Evolutionary conservation across 2,888 invertebrate genomes (phyloP), one percentile per base, ranked within the genome.

Genomic region (Pollenia amentaria): DNA sequence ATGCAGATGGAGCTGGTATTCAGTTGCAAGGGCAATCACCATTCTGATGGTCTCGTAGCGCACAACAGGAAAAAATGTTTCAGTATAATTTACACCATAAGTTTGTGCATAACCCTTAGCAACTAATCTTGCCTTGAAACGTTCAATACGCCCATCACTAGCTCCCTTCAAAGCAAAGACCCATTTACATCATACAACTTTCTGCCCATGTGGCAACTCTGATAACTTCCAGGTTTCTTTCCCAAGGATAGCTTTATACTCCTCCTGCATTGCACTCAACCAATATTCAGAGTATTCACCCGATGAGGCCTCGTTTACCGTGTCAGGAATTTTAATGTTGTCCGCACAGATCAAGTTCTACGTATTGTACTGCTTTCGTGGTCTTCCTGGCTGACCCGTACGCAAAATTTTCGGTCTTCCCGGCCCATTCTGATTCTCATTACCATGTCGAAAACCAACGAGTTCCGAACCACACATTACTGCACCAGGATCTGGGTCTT

Each of bases 1-100:
- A 48, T 89, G 88, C 2, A 89, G 16, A 29, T 84, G 29, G 2
- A 89, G 18, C 7, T 87, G 65, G n/a, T 84, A 67, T 42, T 89
- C 85, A 0, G 76, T 88, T 12, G 89, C 85, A 12, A 88, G 21
- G 0, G 84, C 89, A 21, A 89, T 64, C 0, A 89, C 16, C 70
- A 87, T 84, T n/a, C 89, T 60, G 12, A 88, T 86, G 12, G 88
- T 88, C 9, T 78, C 84, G 46, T 88, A 88, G n/a, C 87, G 75
- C 1, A 82, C 85, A 0, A 88, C 88, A 0, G 88, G 86, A 2
- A 83, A 88, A 62, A 87, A 87, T 0, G 80, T 88, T 76, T 87
- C 86, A 0, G 14, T 75, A 65, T 81, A 88, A 40, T 87, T 86
- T 8, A 88, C 16, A 16, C 75, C 81, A 82, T 60, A 86, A 16